These are phyloP conservation scores for Cotesia typhae DNA, from an alignment of 1,140 invertebrate genomes.

Conservation along the genomic window DNA sequence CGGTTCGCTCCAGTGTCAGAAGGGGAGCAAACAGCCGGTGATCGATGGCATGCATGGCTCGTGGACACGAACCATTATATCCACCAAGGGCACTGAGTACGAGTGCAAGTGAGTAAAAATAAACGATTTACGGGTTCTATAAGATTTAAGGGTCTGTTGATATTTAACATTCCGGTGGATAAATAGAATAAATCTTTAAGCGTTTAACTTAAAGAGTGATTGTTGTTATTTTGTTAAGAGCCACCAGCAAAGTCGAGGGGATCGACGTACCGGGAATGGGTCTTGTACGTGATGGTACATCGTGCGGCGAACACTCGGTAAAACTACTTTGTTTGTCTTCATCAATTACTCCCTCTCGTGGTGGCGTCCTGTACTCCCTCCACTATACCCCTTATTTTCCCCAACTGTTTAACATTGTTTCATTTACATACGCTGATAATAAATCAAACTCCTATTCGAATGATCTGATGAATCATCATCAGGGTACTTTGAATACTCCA, in stretches of 20 bases:
- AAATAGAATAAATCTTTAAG: slow-evolving; percentile 4
- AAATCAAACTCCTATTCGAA: not conserved
- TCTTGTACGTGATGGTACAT: slow-evolving; percentile 87
- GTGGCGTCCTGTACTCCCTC: not conserved
- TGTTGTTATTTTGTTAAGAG: slow-evolving; percentile 63
- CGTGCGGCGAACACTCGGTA: slow-evolving; percentile 88
- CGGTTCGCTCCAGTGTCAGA: slow-evolving; percentile 89
- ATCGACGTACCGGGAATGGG: slow-evolving; percentile 76
- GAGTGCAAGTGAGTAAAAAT: slow-evolving; percentile 88
- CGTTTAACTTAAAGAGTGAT: not conserved
- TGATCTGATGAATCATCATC: too few relatives aligned
- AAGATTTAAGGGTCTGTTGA: not conserved
- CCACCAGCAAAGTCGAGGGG: slow-evolving; percentile 73
- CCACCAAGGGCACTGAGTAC: slow-evolving; percentile 83
- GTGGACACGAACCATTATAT: slow-evolving; percentile 86
- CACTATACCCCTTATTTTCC: not conserved
- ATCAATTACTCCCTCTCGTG: not conserved
- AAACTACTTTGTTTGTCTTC: slow-evolving; percentile 36
- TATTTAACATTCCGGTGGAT: too few relatives aligned
- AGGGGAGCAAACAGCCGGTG: slow-evolving; percentile 81
- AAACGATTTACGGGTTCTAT: not conserved
- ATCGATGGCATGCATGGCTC: slow-evolving; percentile 80
- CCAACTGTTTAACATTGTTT: not conserved
- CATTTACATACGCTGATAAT: not conserved
- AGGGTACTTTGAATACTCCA: too few relatives aligned